Evolutionary conservation across 2,113 vertebrate species (phyloP).

Genomic region (Craseonycteris thonglongyai): DNA sequence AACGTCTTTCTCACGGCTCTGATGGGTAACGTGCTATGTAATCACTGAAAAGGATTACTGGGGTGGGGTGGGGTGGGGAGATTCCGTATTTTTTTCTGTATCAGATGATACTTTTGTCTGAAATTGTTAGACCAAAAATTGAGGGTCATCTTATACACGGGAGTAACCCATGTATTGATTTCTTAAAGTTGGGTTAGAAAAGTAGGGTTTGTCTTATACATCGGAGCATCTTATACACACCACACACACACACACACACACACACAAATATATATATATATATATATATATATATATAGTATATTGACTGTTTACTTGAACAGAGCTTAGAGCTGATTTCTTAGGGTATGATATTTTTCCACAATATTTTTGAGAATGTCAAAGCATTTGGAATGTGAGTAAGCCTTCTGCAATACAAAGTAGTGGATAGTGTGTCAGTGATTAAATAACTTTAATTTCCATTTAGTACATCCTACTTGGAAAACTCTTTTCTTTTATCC

Average conservation of each 20-base stretch:
- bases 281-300: too few relatives aligned
- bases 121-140: too few relatives aligned
- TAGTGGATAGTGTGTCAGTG: neutral
- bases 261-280: too few relatives aligned
- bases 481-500: slow-evolving; percentile 19
- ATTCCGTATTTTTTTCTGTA: too few relatives aligned
- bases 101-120: too few relatives aligned
- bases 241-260: too few relatives aligned
- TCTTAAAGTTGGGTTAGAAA: too few relatives aligned
- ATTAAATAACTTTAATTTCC: neutral
- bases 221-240: too few relatives aligned
- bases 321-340: neutral
- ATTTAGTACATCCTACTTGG: neutral
- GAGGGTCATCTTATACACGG: too few relatives aligned
- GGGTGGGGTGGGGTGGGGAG: too few relatives aligned
- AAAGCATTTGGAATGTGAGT: neutral
- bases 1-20: neutral
- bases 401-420: neutral
- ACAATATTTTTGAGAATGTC: neutral
- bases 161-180: too few relatives aligned
- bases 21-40: neutral
- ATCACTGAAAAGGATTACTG: neutral
- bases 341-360: neutral
- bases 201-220: too few relatives aligned
- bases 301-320: neutral